These are phyloP conservation scores for Notiomystis cincta DNA, from an alignment of 2,113 vertebrate species.

Conservation along the genomic window DNA sequence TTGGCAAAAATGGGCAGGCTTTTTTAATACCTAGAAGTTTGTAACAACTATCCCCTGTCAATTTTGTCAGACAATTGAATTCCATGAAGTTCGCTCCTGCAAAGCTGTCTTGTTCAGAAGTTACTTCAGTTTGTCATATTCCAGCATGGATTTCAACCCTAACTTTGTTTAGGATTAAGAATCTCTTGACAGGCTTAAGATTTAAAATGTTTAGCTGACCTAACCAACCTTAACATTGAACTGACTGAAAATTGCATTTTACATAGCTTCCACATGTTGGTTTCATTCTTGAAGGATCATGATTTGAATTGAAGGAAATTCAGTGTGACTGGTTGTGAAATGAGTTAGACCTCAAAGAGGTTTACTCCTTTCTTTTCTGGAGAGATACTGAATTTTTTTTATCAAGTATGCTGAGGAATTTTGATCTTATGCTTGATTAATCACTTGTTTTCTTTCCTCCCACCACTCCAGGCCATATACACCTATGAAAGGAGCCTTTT, in stretches of 20 bases:
- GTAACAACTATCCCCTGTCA: not conserved
- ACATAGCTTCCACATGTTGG: not conserved
- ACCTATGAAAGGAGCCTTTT: constrained; percentile 78
- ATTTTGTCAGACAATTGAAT: not conserved
- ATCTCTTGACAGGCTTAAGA: not conserved
- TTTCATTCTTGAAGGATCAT: not conserved
- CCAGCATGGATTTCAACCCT: not conserved
- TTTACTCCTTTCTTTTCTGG: not conserved
- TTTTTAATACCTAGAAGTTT: not conserved
- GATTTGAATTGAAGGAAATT: not conserved
- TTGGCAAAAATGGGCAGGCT: not conserved
- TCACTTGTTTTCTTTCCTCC: not conserved
- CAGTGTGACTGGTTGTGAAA: not conserved
- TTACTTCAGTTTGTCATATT: not conserved
- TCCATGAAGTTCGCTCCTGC: not conserved
- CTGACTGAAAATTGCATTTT: not conserved
- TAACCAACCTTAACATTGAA: not conserved
- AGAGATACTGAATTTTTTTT: not conserved
- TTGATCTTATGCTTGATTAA: not conserved
- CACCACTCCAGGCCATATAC: constrained; percentile 80
- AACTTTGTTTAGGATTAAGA: not conserved
- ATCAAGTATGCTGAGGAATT: not conserved
- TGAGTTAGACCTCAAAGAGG: not conserved
- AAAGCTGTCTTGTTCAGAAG: not conserved
- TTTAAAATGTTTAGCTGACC: not conserved